phyloP scores from a whole-genome alignment of 1,140 invertebrate genomes.

The Acromyrmex charruanus region DNA sequence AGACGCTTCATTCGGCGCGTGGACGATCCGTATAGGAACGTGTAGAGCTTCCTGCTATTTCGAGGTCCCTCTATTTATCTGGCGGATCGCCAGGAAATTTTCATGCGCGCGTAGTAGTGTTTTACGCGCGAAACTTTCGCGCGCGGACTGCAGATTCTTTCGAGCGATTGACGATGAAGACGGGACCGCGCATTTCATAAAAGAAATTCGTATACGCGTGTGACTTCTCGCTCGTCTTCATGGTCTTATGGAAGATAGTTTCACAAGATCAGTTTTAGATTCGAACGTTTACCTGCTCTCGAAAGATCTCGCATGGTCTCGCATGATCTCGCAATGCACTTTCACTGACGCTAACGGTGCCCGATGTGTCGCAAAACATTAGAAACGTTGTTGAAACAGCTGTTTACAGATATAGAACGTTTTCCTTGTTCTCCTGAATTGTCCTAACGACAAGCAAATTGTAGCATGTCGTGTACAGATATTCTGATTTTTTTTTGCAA shows the following conservation, averaged over 20 bases:
- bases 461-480: background rate
- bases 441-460: background rate
- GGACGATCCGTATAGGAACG: slow-evolving; percentile 25
- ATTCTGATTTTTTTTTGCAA: background rate
- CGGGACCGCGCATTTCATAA: background rate
- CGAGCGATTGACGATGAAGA: background rate
- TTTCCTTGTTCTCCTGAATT: background rate
- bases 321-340: background rate
- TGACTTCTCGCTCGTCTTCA: background rate
- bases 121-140: background rate
- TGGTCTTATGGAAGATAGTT: background rate
- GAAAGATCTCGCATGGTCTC: background rate
- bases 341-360: background rate
- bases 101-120: background rate
- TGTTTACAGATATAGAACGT: background rate
- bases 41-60: slow-evolving; percentile 72
- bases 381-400: background rate
- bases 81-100: slow-evolving; percentile 66
- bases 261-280: background rate
- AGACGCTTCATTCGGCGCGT: slow-evolving; percentile 60
- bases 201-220: background rate
- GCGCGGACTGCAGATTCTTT: too few species aligned
- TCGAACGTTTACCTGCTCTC: background rate
- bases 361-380: background rate
- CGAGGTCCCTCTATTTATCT: slow-evolving; percentile 68